phyloP scores from a whole-genome alignment of 2,888 invertebrate genomes.

The Hemistola chrysoprasaria region DNA sequence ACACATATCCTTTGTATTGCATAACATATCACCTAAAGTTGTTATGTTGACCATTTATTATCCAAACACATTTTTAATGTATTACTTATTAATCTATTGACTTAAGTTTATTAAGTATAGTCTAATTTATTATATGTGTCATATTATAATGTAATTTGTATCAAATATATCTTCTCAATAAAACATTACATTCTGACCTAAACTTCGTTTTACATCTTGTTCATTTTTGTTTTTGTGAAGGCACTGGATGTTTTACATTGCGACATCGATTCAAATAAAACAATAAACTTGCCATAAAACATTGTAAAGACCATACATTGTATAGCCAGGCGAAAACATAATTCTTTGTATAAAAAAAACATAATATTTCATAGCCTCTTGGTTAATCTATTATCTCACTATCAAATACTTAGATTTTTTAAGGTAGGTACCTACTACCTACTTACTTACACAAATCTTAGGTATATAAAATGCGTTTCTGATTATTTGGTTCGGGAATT shows the following conservation, averaged over 20 bases:
- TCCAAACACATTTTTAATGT: not conserved
- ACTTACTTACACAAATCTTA: conserved; percentile 9
- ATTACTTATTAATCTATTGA: conserved; percentile 11
- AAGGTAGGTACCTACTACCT: not conserved
- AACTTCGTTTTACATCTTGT: conserved; percentile 34
- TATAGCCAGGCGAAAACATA: not conserved
- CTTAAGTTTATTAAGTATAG: too few relatives aligned
- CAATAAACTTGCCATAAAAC: too few relatives aligned
- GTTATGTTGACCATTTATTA: conserved; percentile 1
- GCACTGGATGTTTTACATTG: conserved; percentile 28
- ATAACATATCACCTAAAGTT: conserved; percentile 19
- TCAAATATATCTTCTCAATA: conserved; percentile 55
- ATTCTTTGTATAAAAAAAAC: too few relatives aligned
- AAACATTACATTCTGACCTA: conserved; percentile 37
- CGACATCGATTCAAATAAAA: conserved; percentile 13
- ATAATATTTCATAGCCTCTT: conserved; percentile 19
- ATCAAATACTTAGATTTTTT: too few relatives aligned
- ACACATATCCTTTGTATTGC: conserved; percentile 18
- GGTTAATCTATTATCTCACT: conserved; percentile 6
- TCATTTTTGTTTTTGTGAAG: conserved; percentile 40
- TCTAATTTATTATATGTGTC: conserved; percentile 8
- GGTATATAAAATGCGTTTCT: conserved; percentile 8
- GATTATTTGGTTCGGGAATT: conserved; percentile 8
- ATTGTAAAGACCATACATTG: too few relatives aligned
- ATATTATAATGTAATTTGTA: conserved; percentile 32